Evolutionary conservation across 2,888 invertebrate genomes (phyloP).

Genomic region (Zeuzera pyrina): DNA sequence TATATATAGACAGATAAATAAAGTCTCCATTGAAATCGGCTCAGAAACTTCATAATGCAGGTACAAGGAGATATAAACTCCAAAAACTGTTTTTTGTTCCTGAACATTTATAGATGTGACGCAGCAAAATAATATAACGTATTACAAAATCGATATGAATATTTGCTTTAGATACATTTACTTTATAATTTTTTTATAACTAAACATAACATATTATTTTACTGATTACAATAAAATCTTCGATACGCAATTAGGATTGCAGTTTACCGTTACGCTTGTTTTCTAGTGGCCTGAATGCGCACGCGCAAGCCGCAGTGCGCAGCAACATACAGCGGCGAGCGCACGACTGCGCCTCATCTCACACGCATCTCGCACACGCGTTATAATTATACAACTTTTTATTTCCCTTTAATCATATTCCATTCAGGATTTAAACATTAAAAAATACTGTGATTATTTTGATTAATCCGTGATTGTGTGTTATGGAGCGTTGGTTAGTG

Average conservation of each 20-base stretch:
- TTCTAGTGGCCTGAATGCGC: constrained; percentile 17
- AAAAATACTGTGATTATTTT: neutral
- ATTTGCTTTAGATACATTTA: no score
- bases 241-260: constrained; percentile 7
- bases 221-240: constrained; percentile 5
- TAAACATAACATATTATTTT: constrained; percentile 8
- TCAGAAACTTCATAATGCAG: no score
- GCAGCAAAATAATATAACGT: no score
- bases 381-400: neutral
- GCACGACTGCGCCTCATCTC: neutral
- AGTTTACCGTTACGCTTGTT: constrained; percentile 9
- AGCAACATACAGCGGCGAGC: neutral
- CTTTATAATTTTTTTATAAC: constrained; percentile 14
- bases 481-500: constrained; percentile 14
- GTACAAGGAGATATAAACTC: no score
- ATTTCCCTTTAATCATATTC: constrained; percentile 1
- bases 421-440: neutral
- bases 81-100: no score
- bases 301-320: constrained; percentile 9
- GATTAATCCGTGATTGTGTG: constrained; percentile 4
- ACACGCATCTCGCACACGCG: constrained; percentile 6
- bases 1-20: no score
- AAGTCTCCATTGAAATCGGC: no score
- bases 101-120: no score
- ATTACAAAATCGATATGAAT: no score